Evolutionary conservation across 2,113 vertebrate genomes (phyloP).

Genomic region (Psophia crepitans): DNA sequence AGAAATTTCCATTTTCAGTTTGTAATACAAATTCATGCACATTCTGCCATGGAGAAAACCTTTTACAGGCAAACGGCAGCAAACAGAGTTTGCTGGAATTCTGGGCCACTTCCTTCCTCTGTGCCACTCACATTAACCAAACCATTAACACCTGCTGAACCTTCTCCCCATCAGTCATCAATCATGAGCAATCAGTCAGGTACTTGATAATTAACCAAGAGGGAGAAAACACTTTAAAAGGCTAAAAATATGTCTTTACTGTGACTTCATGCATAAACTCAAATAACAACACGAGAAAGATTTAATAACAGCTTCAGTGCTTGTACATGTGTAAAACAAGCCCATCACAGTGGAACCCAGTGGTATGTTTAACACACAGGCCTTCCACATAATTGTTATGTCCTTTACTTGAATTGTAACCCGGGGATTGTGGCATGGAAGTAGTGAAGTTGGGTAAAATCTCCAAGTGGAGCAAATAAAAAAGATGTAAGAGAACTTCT

Average conservation of each 20-base stretch:
- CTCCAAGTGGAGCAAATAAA: background rate
- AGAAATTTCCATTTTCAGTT: conserved; percentile 1
- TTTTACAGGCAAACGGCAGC: background rate
- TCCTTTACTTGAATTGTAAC: background rate
- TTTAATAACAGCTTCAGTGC: background rate
- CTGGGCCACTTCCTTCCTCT: background rate
- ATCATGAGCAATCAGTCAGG: conserved; percentile 69
- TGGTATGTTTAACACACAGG: background rate
- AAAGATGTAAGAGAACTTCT: background rate
- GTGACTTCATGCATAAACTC: conserved; percentile 46
- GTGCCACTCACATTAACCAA: conserved; percentile 24
- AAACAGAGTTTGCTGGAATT: background rate
- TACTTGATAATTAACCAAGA: conserved; percentile 74
- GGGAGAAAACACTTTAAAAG: conserved; percentile 64
- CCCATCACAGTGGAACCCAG: background rate
- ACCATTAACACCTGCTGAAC: conserved; percentile 57
- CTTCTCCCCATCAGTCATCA: conserved; percentile 53
- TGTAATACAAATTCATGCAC: background rate
- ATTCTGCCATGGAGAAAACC: background rate
- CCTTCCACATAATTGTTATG: background rate
- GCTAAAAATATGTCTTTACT: conserved; percentile 60
- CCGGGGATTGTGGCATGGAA: background rate
- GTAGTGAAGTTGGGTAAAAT: background rate
- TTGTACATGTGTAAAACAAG: background rate
- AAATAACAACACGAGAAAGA: conserved; percentile 17